phyloP scores from a whole-genome alignment of 2,888 invertebrate species.

The Disparrhopalites patrizii region DNA sequence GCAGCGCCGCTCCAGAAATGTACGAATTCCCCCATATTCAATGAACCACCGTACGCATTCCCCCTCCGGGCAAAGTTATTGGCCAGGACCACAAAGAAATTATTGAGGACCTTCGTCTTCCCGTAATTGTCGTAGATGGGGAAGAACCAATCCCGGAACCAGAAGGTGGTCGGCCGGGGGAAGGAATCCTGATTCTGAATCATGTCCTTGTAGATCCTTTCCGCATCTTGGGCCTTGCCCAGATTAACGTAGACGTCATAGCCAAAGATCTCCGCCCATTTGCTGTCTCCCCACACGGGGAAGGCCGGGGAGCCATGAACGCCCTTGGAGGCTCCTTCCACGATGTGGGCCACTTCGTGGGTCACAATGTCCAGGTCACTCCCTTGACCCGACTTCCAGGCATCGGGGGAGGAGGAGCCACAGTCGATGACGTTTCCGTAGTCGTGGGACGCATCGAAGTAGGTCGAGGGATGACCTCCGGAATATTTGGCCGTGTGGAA shows the following conservation, averaged over 20 bases:
- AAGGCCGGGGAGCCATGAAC: constrained; percentile 38
- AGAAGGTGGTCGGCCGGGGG: constrained; percentile 32
- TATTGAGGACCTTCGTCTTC: constrained; percentile 11
- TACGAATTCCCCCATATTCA: constrained; percentile 18
- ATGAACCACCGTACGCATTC: background rate
- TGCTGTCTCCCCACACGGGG: constrained; percentile 38
- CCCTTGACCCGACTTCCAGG: constrained; percentile 30
- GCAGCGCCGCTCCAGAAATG: constrained; percentile 25
- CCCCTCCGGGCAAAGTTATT: background rate
- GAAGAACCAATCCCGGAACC: constrained; percentile 38
- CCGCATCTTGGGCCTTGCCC: background rate
- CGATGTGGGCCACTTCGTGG: constrained; percentile 42
- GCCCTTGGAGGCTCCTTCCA: constrained; percentile 35
- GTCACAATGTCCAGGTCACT: constrained; percentile 38
- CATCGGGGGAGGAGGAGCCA: constrained; percentile 17
- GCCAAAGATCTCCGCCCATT: constrained; percentile 36
- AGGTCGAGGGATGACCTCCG: constrained; percentile 31
- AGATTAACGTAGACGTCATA: constrained; percentile 21
- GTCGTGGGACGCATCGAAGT: constrained; percentile 29
- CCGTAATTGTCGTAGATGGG: constrained; percentile 30
- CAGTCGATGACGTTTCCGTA: constrained; percentile 29
- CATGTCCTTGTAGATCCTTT: constrained; percentile 21
- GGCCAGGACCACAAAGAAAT: constrained; percentile 32
- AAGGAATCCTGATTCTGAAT: constrained; percentile 24
- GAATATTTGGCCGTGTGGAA: constrained; percentile 32